These are phyloP conservation scores for Perizoma flavofasciatum DNA, from an alignment of 2,888 invertebrate genomes.

Conservation along the genomic window DNA sequence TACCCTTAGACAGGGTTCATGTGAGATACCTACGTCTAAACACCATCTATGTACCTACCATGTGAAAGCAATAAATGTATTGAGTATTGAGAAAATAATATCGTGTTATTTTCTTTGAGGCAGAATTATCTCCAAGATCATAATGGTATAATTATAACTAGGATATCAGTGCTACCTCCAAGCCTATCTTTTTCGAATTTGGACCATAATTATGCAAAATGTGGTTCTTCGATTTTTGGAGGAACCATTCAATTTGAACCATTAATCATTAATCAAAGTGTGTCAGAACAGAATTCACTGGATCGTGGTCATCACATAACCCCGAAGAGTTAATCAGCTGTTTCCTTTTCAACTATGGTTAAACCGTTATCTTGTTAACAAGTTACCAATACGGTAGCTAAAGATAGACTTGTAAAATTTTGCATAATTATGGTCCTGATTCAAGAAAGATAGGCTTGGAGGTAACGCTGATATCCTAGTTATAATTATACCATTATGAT, in stretches of 20 bases:
- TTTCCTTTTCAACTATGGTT: slow-evolving; percentile 1
- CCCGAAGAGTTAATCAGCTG: background rate
- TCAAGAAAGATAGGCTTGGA: slow-evolving; percentile 29
- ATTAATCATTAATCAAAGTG: too few species aligned
- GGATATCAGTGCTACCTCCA: slow-evolving; percentile 30
- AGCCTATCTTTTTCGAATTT: slow-evolving; percentile 29
- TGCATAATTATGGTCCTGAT: slow-evolving; percentile 36
- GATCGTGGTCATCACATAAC: too few species aligned
- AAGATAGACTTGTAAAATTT: slow-evolving; percentile 52
- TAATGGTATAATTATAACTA: slow-evolving; percentile 17
- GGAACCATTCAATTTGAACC: too few species aligned
- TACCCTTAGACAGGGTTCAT: too few species aligned
- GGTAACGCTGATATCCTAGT: slow-evolving; percentile 29
- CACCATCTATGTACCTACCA: too few species aligned
- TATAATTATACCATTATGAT: slow-evolving; percentile 13
- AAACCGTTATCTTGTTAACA: slow-evolving; percentile 47
- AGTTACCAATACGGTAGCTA: slow-evolving; percentile 43
- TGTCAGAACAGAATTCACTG: too few species aligned
- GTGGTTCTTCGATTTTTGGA: too few species aligned
- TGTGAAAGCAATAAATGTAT: too few species aligned
- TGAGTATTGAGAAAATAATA: too few species aligned
- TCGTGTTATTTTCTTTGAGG: too few species aligned
- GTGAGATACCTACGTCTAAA: too few species aligned
- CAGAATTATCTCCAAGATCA: background rate
- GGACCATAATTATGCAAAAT: slow-evolving; percentile 40